phyloP scores from a whole-genome alignment of 2,797 vertebrate species.

The Bufotes viridis region DNA sequence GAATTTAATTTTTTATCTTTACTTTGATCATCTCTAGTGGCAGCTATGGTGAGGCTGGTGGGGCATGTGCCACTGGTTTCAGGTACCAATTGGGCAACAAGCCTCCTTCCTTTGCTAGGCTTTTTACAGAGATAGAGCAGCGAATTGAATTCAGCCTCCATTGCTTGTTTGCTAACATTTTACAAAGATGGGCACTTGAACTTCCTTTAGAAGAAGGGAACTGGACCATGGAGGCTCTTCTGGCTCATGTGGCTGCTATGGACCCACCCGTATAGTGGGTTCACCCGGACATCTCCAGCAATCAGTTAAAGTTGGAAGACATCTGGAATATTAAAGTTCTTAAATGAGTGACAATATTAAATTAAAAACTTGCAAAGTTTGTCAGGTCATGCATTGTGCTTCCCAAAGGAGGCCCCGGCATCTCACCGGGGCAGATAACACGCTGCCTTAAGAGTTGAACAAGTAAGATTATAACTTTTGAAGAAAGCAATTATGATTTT shows the following conservation, averaged over 20 bases:
- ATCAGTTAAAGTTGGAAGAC: conserved; percentile 24
- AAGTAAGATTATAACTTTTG: conserved; percentile 80
- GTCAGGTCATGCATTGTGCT: conserved; percentile 41
- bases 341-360: conserved; percentile 48
- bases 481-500: conserved; percentile 85
- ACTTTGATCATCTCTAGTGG: too few relatives aligned
- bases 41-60: too few relatives aligned
- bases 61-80: too few relatives aligned
- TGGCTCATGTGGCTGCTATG: not conserved
- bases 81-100: too few relatives aligned
- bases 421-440: conserved; percentile 62
- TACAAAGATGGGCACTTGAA: too few relatives aligned
- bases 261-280: not conserved
- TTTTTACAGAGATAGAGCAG: too few relatives aligned
- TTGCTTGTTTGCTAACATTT: too few relatives aligned
- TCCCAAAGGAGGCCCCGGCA: conserved; percentile 40
- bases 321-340: conserved; percentile 5
- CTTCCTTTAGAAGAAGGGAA: not conserved
- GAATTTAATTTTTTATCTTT: too few relatives aligned
- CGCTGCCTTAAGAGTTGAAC: conserved; percentile 72
- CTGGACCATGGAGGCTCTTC: not conserved
- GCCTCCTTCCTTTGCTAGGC: too few relatives aligned
- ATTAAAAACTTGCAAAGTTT: conserved; percentile 44
- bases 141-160: too few relatives aligned
- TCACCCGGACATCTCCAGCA: not conserved